Evolutionary conservation across 2,113 vertebrate species (phyloP), one percentile per base, ranked within the genome.

Genomic region (Nothobranchius furzeri): DNA sequence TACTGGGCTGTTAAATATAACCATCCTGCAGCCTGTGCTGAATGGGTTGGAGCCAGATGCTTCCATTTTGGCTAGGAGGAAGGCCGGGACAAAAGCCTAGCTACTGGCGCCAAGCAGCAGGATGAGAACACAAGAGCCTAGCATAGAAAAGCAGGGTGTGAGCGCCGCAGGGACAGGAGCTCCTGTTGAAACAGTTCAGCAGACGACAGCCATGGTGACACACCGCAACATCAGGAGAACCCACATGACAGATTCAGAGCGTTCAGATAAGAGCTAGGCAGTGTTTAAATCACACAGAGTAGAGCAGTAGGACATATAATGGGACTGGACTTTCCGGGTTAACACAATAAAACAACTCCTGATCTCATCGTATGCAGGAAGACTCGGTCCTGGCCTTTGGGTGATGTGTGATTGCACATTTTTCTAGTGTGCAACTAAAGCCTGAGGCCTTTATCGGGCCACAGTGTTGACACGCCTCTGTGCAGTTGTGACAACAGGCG

Each of bases 71-170:
- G 83, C 83, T 63, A 47, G 9, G 50, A 81, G 53, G 49, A 24
- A 60, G 69, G 30, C 68, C 15, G 4, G 68, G 67, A 87, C 81
- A 83, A 83, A 85, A 82, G 71, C 68, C 45, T 43, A 53, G 79
- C 73, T 64, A 70, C 45, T 49, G 9, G 57, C 45, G 66, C 79
- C 81, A 83, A 72, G 61, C 73, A 37, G 60, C 66, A 74, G 69
- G 79, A 86, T 78, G 81, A 85, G 81, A 74, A 82, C 84, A 80
- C 67, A 65, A 74, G 77, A 81, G 82, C 70, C 82, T 76, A 73
- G 48, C 73, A 68, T 35, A 54, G 69, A 64, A 45, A 30, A 15
- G 11, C 0, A 12, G 4, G 25, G 53, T 9, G 37, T 4, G 30
- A 13, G 15, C 1, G 35, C 12, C 9, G 46, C 40, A 24, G 53